phyloP scores from a whole-genome alignment of 2,797 vertebrate genomes.

The Hyperoplus immaculatus region DNA sequence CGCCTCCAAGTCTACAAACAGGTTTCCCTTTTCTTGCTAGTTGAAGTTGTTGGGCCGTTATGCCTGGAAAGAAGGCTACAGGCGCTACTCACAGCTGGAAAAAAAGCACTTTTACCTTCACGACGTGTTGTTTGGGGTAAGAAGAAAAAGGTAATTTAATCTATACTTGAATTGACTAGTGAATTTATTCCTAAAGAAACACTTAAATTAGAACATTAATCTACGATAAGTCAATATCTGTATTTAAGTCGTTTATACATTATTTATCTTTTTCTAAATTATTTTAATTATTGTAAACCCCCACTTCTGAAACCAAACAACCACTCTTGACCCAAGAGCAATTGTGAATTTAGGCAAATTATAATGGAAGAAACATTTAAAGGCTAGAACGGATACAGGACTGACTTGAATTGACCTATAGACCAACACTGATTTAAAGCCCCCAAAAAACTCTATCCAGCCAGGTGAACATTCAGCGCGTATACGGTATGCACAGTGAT shows the following conservation, averaged over 20 bases:
- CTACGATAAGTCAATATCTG: background rate
- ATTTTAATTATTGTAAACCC: background rate
- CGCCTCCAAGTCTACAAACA: background rate
- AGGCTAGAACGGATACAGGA: background rate
- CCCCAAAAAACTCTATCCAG: background rate
- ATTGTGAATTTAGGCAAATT: too few relatives aligned
- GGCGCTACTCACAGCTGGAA: background rate
- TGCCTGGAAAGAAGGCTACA: background rate
- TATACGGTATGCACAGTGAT: background rate
- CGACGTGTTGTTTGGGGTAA: background rate
- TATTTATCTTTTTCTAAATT: background rate
- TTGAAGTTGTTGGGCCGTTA: background rate
- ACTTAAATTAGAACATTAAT: background rate
- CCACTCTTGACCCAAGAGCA: background rate
- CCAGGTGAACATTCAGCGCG: background rate
- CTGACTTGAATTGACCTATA: background rate
- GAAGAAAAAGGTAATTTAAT: background rate
- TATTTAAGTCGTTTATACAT: background rate
- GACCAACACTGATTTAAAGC: slow-evolving; percentile 1
- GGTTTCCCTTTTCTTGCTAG: background rate
- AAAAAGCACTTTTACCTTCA: background rate
- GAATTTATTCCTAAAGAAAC: background rate
- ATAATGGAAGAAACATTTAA: too few relatives aligned
- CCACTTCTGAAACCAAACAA: background rate
- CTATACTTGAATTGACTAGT: background rate